These are phyloP conservation scores for Pterostichus niger DNA, from an alignment of 2,888 invertebrate genomes.

Conservation along the genomic window DNA sequence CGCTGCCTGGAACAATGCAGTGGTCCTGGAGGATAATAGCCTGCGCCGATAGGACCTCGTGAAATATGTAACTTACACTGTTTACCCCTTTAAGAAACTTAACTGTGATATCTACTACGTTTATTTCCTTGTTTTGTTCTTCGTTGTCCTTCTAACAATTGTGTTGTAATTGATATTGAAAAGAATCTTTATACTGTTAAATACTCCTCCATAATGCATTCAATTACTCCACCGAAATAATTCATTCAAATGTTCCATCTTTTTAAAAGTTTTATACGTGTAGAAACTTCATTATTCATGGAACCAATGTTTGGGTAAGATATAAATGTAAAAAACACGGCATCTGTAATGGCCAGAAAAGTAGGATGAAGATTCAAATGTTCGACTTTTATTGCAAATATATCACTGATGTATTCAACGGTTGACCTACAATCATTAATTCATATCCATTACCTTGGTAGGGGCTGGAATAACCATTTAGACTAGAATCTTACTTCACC, in stretches of 20 bases:
- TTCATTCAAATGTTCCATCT: no score
- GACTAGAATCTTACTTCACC: not conserved
- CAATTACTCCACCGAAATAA: no score
- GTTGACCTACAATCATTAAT: conserved; percentile 37
- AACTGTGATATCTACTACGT: conserved; percentile 38
- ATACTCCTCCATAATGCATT: no score
- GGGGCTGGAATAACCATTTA: not conserved
- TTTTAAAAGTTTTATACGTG: no score
- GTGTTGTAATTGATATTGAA: conserved; percentile 36
- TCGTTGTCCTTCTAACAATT: not conserved
- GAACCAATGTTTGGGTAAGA: no score
- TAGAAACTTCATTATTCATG: no score
- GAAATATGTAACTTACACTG: conserved; percentile 65
- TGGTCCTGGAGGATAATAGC: conserved; percentile 63
- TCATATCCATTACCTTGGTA: conserved; percentile 3
- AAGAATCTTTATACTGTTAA: not conserved
- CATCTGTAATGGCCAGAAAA: no score
- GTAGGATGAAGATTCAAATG: not conserved
- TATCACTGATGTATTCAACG: not conserved
- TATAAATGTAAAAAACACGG: no score
- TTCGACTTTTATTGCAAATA: conserved; percentile 4
- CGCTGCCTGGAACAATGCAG: conserved; percentile 29
- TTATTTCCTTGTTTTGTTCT: conserved; percentile 45
- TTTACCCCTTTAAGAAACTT: conserved; percentile 63
- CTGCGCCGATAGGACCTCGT: conserved; percentile 64